These are phyloP conservation scores for Lucifuga dentata DNA, from an alignment of 2,113 vertebrate species.

Conservation along the genomic window DNA sequence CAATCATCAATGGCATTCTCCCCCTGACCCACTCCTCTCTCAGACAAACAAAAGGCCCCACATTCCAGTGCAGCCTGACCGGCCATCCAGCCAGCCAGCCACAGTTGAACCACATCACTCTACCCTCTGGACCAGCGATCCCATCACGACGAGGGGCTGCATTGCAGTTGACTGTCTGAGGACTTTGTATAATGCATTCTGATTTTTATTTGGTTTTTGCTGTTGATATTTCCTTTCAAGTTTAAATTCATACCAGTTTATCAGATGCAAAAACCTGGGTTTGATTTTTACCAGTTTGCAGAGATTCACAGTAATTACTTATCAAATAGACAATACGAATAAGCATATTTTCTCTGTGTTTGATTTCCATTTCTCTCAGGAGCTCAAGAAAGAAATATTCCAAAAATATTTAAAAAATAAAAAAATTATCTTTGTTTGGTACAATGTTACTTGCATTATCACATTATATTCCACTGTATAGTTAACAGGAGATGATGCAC, in stretches of 20 bases:
- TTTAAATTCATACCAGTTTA: too few species aligned
- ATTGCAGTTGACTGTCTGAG: background rate
- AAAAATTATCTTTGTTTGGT: background rate
- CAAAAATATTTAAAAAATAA: too few species aligned
- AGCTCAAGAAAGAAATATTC: background rate
- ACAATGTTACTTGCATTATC: too few species aligned
- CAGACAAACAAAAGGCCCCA: constrained; percentile 82
- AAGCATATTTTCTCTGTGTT: too few species aligned
- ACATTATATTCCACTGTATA: too few species aligned
- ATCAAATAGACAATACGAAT: background rate
- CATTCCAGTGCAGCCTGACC: constrained; percentile 84
- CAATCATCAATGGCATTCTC: constrained; percentile 87
- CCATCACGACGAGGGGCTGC: constrained; percentile 37
- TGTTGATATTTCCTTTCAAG: too few species aligned
- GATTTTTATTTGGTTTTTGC: too few species aligned
- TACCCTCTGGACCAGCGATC: constrained; percentile 67
- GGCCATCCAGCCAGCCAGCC: constrained; percentile 76
- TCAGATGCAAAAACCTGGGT: background rate
- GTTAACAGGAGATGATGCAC: too few species aligned
- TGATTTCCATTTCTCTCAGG: background rate
- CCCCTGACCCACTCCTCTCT: constrained; percentile 82
- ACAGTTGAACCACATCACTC: constrained; percentile 75
- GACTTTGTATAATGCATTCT: too few species aligned
- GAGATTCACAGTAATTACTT: background rate
- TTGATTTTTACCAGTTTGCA: background rate